Conservation (phyloP, 2,888 invertebrate species). For the Cremastinae sp. region DNA sequence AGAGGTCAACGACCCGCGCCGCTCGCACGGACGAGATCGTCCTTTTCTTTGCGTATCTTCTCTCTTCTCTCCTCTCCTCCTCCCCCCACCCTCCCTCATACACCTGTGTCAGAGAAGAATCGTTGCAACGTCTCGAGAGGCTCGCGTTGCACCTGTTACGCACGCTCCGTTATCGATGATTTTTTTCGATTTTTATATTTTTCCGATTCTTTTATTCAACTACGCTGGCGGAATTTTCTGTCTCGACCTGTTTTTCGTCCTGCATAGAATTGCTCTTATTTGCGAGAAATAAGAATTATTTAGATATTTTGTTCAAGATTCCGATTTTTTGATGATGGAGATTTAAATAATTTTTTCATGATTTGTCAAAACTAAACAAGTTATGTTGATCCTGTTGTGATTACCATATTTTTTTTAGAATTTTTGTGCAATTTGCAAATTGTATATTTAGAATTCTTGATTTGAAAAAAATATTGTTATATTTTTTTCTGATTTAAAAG, state of each 20-base stretch:
- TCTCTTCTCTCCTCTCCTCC: conserved; percentile 25
- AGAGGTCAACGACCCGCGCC: conserved; percentile 44
- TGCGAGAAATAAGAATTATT: too few relatives aligned
- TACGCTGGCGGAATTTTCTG: not conserved
- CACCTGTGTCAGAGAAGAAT: conserved; percentile 42
- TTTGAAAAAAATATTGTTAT: conserved; percentile 47
- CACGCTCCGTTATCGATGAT: conserved; percentile 48
- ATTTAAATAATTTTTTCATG: too few relatives aligned
- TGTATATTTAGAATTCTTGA: not conserved
- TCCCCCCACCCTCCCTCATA: conserved; percentile 23
- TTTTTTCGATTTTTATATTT: conserved; percentile 35
- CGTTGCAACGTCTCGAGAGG: conserved; percentile 22
- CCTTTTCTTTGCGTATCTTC: conserved; percentile 20
- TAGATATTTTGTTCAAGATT: too few relatives aligned
- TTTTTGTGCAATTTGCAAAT: too few relatives aligned
- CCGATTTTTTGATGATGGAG: too few relatives aligned
- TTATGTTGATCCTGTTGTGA: too few relatives aligned
- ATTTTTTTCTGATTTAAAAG: conserved; percentile 45
- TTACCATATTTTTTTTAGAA: too few relatives aligned
- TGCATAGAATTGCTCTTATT: not conserved
- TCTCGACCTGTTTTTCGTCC: not conserved
- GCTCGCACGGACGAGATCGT: conserved; percentile 31
- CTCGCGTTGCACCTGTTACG: conserved; percentile 53
- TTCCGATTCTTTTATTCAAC: not conserved
- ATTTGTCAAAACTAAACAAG: too few relatives aligned